phyloP scores from a whole-genome alignment of 2,888 invertebrate genomes.

The Trichogramma evanescens region DNA sequence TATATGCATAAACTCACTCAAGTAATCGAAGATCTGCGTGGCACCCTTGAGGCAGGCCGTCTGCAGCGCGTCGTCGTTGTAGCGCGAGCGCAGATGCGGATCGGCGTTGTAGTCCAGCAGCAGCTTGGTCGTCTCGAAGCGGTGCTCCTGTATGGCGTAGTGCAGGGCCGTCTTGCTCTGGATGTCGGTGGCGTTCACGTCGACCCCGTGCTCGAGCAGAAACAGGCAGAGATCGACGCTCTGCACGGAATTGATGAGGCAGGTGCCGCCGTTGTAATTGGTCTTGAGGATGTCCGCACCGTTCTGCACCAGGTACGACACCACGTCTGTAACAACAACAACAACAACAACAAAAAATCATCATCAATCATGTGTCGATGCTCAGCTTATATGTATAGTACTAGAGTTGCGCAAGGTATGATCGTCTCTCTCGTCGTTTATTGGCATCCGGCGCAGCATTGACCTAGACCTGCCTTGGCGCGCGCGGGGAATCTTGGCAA shows the following conservation, averaged over 20 bases:
- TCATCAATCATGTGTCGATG: not conserved
- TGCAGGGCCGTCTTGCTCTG: constrained; percentile 87
- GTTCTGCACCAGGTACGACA: constrained; percentile 66
- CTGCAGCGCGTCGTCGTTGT: constrained; percentile 83
- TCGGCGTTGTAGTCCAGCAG: constrained; percentile 74
- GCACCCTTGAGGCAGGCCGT: constrained; percentile 79
- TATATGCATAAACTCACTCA: constrained; percentile 47
- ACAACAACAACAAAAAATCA: not conserved
- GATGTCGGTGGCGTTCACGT: constrained; percentile 80
- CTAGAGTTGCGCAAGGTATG: not conserved
- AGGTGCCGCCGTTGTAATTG: constrained; percentile 88
- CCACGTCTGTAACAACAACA: constrained; percentile 42
- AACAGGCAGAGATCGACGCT: constrained; percentile 73
- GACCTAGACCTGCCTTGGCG: constrained; percentile 32
- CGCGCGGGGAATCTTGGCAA: constrained; percentile 17
- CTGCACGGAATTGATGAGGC: constrained; percentile 88
- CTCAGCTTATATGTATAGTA: not conserved
- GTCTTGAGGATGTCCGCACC: constrained; percentile 78
- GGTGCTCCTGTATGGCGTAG: constrained; percentile 83
- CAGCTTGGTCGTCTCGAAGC: constrained; percentile 75
- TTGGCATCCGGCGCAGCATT: constrained; percentile 26
- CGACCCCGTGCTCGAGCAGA: constrained; percentile 72
- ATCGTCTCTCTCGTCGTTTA: too few species aligned
- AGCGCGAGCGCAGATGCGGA: constrained; percentile 67
- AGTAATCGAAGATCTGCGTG: constrained; percentile 63